Percentiles rank a stretch among this genome's conserved stretches.
phyloP scores from a whole-genome alignment of 2,797 vertebrate genomes.

The Schizopygopsis malacanthus region DNA sequence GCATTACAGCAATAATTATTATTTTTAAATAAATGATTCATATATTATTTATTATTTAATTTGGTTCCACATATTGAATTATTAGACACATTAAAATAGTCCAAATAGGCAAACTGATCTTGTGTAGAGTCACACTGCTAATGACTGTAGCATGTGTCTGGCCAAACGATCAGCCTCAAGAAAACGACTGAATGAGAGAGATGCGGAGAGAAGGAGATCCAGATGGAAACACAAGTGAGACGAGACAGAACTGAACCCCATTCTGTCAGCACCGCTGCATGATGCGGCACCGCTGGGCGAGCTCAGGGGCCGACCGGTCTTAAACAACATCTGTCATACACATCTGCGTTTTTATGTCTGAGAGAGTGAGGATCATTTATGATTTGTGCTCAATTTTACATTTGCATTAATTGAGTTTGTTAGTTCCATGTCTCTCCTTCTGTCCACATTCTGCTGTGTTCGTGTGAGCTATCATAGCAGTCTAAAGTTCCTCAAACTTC shows the following conservation, averaged over 20 bases:
- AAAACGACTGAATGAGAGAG: conserved; percentile 5
- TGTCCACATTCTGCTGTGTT: background rate
- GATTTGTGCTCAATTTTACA: background rate
- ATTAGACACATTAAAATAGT: too few species aligned
- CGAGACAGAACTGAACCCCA: conserved; percentile 47
- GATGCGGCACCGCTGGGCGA: conserved; percentile 47
- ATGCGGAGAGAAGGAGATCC: conserved; percentile 1
- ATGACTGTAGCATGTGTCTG: background rate
- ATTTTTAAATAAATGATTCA: background rate
- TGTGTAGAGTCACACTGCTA: background rate
- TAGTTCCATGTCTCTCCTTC: background rate
- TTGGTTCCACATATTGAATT: too few species aligned
- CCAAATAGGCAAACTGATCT: background rate
- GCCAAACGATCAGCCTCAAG: conserved; percentile 23
- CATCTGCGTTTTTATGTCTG: conserved; percentile 4
- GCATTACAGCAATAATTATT: background rate
- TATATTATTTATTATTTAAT: background rate
- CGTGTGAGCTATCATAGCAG: background rate
- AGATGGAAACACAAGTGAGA: conserved; percentile 47
- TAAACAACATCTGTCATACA: conserved; percentile 55
- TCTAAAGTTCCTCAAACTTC: background rate
- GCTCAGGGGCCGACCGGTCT: conserved; percentile 50
- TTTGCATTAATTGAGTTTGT: background rate
- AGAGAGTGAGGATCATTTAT: background rate
- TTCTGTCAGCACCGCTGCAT: conserved; percentile 58